Base-by-base conservation (phyloP, 2,888 invertebrate genomes). In the Apomyelois bistriatella region DNA sequence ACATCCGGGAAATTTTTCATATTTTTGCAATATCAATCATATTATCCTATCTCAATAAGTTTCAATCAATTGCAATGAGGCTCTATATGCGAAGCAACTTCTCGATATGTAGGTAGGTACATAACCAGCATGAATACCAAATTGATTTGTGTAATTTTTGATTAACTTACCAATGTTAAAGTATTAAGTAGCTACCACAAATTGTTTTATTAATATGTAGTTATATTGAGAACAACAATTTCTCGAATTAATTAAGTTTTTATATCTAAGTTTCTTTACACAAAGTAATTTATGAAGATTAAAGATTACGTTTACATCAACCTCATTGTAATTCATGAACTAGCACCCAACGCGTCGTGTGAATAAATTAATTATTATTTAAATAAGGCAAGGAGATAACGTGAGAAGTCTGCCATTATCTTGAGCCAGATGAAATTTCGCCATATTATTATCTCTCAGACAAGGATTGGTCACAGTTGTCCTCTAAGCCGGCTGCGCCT, bases 401-500 rank as follows among this genome's bases (percentile, higher is more conserved):
- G 49, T 50, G 49, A 13, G 40, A 50, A 28, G 30, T 41, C 52
- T 57, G 47, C 43, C 32, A 41, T 41, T 32, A 52, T 49, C 40
- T 48, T 7, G 49, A 55, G 51, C 41, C 60, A 69, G 65, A 68
- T 65, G 65, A 69, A 71, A 76, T 81, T 83, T 84, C 57, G 85
- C 85, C 72, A 81, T 70, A 71, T 74, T 81, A 82, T 82, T 81
- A 81, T 80, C 79, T 79, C 68, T 67, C 76, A 81, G 66, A 79
- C 70, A 69, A 64, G 68, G 66, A 88, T 88, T 83, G 74, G 86
- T 82, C 81, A 85, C 89, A 79, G 84, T 70, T 69, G 66, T 66
- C 70, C 70, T 83, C 80, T 9, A 32, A 71, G 75, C 74, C 70
- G 64, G 68, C 66, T 61, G 69, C 61, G 81, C 82, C 83, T 76